Evolutionary conservation across 2,888 invertebrate genomes (phyloP).

Genomic region (Myopa tessellatipennis): DNA sequence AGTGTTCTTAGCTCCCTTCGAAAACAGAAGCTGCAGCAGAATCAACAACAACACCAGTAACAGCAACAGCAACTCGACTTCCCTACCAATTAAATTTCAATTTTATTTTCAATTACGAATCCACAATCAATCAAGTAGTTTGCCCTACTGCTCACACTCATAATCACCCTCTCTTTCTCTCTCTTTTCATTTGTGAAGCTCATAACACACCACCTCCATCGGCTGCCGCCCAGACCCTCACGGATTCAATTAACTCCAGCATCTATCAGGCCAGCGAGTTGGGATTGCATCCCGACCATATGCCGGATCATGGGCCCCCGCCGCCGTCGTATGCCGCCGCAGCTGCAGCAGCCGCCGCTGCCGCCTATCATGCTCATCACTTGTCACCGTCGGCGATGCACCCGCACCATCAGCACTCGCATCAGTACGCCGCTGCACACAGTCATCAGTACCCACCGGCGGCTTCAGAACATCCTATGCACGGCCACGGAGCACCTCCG

Average conservation of each 20-base stretch:
- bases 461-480: slow-evolving; percentile 54
- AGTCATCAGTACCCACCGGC: slow-evolving; percentile 55
- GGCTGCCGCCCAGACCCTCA: slow-evolving; percentile 45
- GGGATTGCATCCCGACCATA: slow-evolving; percentile 60
- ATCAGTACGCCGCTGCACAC: slow-evolving; percentile 50
- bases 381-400: slow-evolving; percentile 56
- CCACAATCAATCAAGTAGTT: slow-evolving; percentile 6
- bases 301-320: slow-evolving; percentile 60
- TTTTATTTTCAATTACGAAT: slow-evolving; percentile 32
- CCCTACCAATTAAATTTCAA: slow-evolving; percentile 34
- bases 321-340: slow-evolving; percentile 62
- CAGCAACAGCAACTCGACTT: slow-evolving; percentile 1
- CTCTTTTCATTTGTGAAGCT: background rate
- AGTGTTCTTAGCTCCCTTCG: background rate
- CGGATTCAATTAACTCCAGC: slow-evolving; percentile 58
- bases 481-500: slow-evolving; percentile 52
- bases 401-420: slow-evolving; percentile 60
- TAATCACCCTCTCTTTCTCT: background rate
- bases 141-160: slow-evolving; percentile 3
- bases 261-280: slow-evolving; percentile 62
- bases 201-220: slow-evolving; percentile 49
- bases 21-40: background rate
- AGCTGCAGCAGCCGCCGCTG: slow-evolving; percentile 60
- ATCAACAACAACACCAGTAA: background rate
- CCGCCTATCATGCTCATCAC: slow-evolving; percentile 62